These are phyloP conservation scores for Labeo calbasu DNA, from an alignment of 2,797 vertebrate genomes.

Conservation along the genomic window DNA sequence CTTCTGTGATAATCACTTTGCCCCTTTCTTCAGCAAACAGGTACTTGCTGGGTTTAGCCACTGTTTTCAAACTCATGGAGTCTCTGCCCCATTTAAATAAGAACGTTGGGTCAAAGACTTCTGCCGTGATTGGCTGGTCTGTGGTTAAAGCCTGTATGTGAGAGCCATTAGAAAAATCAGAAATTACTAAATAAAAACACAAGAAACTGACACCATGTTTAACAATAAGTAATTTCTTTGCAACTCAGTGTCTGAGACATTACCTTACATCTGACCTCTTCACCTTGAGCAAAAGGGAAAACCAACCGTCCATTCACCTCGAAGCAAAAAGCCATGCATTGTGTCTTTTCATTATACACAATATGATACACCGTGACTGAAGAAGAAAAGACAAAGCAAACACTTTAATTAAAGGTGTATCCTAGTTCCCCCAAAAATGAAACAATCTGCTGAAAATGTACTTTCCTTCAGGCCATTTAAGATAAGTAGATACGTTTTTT, in stretches of 20 bases:
- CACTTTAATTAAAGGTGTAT: background rate
- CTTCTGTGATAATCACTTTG: background rate
- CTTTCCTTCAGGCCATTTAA: too few species aligned
- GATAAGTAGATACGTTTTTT: too few species aligned
- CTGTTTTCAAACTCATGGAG: background rate
- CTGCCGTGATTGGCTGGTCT: background rate
- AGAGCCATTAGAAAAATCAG: background rate
- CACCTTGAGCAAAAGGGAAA: background rate
- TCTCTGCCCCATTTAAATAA: background rate
- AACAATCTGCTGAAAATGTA: too few species aligned
- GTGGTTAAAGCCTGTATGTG: background rate
- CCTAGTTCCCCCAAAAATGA: too few species aligned
- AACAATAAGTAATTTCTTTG: background rate
- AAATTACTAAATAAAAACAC: background rate
- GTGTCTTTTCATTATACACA: accelerated
- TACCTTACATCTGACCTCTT: background rate
- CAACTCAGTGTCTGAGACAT: background rate
- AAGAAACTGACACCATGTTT: background rate
- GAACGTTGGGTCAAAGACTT: background rate
- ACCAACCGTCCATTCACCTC: background rate
- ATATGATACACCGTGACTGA: slow-evolving; percentile 15
- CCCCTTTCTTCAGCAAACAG: background rate
- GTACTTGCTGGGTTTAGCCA: background rate
- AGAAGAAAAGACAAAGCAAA: slow-evolving; percentile 1
- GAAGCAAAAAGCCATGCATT: background rate